phyloP scores from a whole-genome alignment of 2,113 vertebrate species.

The Ptychochromis oligacanthus region DNA sequence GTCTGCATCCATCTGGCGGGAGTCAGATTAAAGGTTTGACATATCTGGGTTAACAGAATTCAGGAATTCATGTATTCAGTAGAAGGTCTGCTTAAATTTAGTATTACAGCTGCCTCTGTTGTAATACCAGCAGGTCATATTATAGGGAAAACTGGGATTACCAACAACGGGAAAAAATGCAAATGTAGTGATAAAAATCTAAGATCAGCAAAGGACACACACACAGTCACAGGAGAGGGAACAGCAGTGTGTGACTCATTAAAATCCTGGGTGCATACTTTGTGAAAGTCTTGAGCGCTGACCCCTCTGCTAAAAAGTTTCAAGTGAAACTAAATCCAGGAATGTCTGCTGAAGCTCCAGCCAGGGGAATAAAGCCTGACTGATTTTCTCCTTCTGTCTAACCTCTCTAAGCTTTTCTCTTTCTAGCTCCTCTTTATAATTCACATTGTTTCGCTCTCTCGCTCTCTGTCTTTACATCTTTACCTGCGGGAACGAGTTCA shows the following conservation, averaged over 20 bases:
- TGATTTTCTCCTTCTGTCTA: slow-evolving; percentile 45
- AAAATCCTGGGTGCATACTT: slow-evolving; percentile 52
- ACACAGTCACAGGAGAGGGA: not conserved
- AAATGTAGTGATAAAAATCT: slow-evolving; percentile 38
- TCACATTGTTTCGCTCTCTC: slow-evolving; percentile 25
- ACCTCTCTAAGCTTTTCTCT: slow-evolving; percentile 49
- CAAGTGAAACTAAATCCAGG: slow-evolving; percentile 63
- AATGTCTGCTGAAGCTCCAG: slow-evolving; percentile 52
- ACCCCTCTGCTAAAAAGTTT: slow-evolving; percentile 58
- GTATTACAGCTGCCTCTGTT: not conserved
- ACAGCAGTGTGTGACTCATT: slow-evolving; percentile 50
- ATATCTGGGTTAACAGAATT: not conserved
- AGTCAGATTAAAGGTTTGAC: not conserved
- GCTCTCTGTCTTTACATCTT: slow-evolving; percentile 34
- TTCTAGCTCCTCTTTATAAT: slow-evolving; percentile 49
- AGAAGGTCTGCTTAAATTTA: not conserved
- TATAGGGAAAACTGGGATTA: not conserved
- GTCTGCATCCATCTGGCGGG: not conserved
- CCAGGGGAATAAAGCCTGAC: slow-evolving; percentile 55
- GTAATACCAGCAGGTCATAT: not conserved
- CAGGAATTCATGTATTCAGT: not conserved
- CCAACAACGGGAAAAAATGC: slow-evolving; percentile 25
- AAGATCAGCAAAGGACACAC: not conserved
- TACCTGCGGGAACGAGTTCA: slow-evolving; percentile 36
- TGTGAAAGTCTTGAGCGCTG: slow-evolving; percentile 48